A percentile compares a stretch with the other conserved stretches of the same genome.
These are phyloP conservation scores for Onychorhynchus coronatus DNA, from an alignment of 2,113 vertebrate genomes.

Conservation along the genomic window DNA sequence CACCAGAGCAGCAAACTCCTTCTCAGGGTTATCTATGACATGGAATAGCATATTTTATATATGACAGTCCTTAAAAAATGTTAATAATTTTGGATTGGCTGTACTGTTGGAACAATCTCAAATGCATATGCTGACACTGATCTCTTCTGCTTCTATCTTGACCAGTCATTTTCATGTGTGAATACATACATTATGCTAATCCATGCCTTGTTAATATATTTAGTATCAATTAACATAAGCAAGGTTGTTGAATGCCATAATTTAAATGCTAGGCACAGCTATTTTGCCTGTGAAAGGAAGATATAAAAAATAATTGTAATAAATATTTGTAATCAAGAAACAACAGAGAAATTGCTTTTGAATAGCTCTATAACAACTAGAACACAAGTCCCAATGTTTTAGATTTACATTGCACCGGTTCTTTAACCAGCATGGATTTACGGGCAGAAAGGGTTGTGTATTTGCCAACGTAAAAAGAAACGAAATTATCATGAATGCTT, in stretches of 20 bases:
- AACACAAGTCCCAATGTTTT: not conserved
- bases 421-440: not conserved
- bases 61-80: not conserved
- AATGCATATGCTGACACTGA: not conserved
- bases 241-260: not conserved
- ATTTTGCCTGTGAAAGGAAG: not conserved
- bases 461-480: not conserved
- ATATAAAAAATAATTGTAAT: not conserved
- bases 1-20: not conserved
- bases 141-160: not conserved
- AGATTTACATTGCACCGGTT: not conserved
- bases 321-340: not conserved
- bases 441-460: not conserved
- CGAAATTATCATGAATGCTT: not conserved
- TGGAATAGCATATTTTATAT: not conserved
- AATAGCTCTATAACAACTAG: not conserved
- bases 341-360: not conserved
- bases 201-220: not conserved
- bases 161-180: not conserved
- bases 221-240: slow-evolving; percentile 33
- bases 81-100: not conserved
- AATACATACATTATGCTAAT: slow-evolving; percentile 27
- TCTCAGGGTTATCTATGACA: not conserved
- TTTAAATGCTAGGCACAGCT: not conserved
- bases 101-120: not conserved